Percentiles rank a stretch among this genome's conserved stretches.
These are phyloP conservation scores for Sicus ferrugineus DNA, from an alignment of 2,888 invertebrate species.

Conservation along the genomic window DNA sequence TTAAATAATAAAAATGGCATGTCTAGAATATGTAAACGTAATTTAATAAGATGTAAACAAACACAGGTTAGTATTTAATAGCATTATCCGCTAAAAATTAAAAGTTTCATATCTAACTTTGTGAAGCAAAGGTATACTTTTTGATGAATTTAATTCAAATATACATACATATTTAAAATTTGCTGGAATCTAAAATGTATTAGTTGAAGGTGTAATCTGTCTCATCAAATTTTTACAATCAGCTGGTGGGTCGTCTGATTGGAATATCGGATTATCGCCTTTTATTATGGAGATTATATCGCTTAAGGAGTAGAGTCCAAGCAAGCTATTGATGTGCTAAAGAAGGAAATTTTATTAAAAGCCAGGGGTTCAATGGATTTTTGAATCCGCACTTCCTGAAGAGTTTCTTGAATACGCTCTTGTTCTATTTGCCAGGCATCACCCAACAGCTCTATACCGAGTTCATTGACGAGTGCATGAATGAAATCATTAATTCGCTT, in stretches of 20 bases:
- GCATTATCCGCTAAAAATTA: too few relatives aligned
- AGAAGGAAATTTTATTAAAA: conserved; percentile 24
- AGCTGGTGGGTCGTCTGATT: conserved; percentile 52
- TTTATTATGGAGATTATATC: conserved; percentile 50
- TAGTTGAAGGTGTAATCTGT: too few relatives aligned
- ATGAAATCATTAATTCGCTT: conserved; percentile 54
- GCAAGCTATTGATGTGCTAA: conserved; percentile 50
- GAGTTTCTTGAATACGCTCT: conserved; percentile 39
- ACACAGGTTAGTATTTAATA: too few relatives aligned
- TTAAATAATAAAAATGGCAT: too few relatives aligned
- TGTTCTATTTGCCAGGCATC: conserved; percentile 55
- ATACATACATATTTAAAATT: too few relatives aligned
- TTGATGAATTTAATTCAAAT: too few relatives aligned
- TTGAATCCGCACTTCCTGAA: conserved; percentile 50
- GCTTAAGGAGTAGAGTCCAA: conserved; percentile 45
- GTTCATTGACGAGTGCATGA: conserved; percentile 55
- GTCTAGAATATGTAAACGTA: too few relatives aligned
- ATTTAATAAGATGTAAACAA: too few relatives aligned
- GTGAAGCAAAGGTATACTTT: too few relatives aligned
- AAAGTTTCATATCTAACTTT: too few relatives aligned
- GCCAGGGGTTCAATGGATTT: not conserved
- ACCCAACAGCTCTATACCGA: conserved; percentile 55
- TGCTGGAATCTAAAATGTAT: too few relatives aligned
- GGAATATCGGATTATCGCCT: conserved; percentile 54
- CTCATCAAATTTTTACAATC: conserved; percentile 53